Conservation (phyloP, 1,140 invertebrate species). For the Scaptomyza graminum region DNA sequence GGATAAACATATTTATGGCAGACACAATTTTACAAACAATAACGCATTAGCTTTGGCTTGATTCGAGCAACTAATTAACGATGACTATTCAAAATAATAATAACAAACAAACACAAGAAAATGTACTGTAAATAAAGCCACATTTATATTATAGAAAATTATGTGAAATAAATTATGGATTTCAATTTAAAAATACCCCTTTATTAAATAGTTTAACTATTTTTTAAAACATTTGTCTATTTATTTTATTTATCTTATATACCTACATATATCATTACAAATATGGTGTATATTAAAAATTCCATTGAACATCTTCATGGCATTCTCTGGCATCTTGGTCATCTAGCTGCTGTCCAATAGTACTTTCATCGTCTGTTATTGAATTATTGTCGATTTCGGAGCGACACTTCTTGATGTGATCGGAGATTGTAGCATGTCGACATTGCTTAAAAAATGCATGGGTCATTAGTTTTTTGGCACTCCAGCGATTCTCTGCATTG, state of each 20-base stretch:
- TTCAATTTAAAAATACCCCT: conserved; percentile 10
- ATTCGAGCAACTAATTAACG: conserved; percentile 32
- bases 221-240: conserved; percentile 8
- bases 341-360: conserved; percentile 5
- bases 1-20: conserved; percentile 14
- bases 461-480: conserved; percentile 86
- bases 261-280: conserved; percentile 10
- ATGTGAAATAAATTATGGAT: conserved; percentile 54
- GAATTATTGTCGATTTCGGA: conserved; percentile 5
- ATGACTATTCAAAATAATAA: conserved; percentile 14
- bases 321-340: not conserved
- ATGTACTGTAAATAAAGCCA: conserved; percentile 50
- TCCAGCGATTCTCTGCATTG: conserved; percentile 87
- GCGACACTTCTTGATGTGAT: conserved; percentile 57
- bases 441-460: conserved; percentile 91
- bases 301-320: conserved; percentile 37
- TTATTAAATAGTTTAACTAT: not conserved
- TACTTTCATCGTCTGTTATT: conserved; percentile 6
- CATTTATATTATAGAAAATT: conserved; percentile 49
- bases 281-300: conserved; percentile 21
- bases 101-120: conserved; percentile 28
- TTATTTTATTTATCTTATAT: conserved; percentile 17
- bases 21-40: conserved; percentile 17
- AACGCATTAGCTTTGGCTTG: conserved; percentile 55
- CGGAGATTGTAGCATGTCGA: conserved; percentile 57